A percentile compares a stretch with the other conserved stretches of the same genome.
Evolutionary conservation across 1,140 invertebrate species (phyloP).

Genomic region (Hyposmocoma kahamanoa): DNA sequence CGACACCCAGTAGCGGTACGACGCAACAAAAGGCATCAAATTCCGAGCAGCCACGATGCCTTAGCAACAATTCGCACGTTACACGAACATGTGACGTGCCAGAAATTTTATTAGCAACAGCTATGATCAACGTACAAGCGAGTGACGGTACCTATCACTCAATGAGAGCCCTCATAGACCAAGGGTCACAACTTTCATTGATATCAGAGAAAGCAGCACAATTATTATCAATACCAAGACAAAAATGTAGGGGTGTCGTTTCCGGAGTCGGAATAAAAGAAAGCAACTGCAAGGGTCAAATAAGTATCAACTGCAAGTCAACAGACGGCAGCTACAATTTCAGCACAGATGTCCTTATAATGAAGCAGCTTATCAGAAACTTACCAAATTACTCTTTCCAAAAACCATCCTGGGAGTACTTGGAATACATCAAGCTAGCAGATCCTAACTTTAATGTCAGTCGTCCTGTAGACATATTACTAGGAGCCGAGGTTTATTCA

Average conservation of each 20-base stretch:
- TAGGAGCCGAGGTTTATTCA: not conserved
- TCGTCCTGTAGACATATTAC: not conserved
- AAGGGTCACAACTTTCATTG: conserved; percentile 11
- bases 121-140: conserved; percentile 3
- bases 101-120: not conserved
- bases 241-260: not conserved
- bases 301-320: not conserved
- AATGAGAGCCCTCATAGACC: conserved; percentile 14
- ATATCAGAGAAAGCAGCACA: conserved; percentile 13
- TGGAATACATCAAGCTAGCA: not conserved
- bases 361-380: not conserved
- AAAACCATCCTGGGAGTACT: not conserved
- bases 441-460: not conserved
- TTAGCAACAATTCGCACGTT: not conserved
- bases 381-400: not conserved
- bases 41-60: not conserved
- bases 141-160: conserved; percentile 3
- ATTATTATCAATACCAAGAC: not conserved
- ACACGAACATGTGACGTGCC: not conserved
- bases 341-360: not conserved
- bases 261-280: not conserved
- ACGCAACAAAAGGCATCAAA: not conserved
- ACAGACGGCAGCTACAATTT: not conserved
- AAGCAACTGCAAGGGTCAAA: not conserved
- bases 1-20: not conserved